Evolutionary conservation across 2,888 invertebrate genomes (phyloP).

Genomic region (Hirtodrosophila histrioides): DNA sequence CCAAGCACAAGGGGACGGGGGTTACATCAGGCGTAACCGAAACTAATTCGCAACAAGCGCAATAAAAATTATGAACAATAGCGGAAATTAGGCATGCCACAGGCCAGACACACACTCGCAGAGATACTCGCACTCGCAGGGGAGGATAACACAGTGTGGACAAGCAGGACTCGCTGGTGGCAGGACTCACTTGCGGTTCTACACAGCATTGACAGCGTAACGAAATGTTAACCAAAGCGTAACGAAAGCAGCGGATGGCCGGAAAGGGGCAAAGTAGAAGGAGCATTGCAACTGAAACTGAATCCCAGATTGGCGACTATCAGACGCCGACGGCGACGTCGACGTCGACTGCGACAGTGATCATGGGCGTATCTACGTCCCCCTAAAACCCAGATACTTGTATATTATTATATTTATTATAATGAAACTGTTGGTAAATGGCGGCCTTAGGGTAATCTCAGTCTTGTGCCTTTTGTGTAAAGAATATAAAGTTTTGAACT

Average conservation of each 20-base stretch:
- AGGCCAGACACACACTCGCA: conserved; percentile 8
- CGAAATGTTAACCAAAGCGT: conserved; percentile 78
- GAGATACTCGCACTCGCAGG: conserved; percentile 15
- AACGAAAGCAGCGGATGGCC: conserved; percentile 56
- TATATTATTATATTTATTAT: too few relatives aligned
- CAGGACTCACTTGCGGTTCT: conserved; percentile 56
- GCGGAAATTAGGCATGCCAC: conserved; percentile 74
- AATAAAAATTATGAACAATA: conserved; percentile 82
- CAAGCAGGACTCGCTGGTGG: conserved; percentile 36
- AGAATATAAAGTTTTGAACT: too few relatives aligned
- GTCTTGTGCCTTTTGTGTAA: too few relatives aligned
- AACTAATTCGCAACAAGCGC: conserved; percentile 82
- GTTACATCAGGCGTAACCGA: conserved; percentile 71
- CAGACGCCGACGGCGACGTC: not conserved
- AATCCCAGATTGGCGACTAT: conserved; percentile 30
- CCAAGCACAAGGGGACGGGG: not conserved
- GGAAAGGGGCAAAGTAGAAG: not conserved
- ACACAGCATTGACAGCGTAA: conserved; percentile 72
- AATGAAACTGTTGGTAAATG: too few relatives aligned
- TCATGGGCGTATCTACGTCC: not conserved
- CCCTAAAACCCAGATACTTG: too few relatives aligned
- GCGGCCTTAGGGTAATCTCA: too few relatives aligned
- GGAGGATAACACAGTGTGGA: conserved; percentile 20
- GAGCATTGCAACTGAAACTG: not conserved
- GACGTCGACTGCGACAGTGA: too few relatives aligned